Evolutionary conservation across 1,140 invertebrate species (phyloP).

Genomic region (Drosophila guanche): DNA sequence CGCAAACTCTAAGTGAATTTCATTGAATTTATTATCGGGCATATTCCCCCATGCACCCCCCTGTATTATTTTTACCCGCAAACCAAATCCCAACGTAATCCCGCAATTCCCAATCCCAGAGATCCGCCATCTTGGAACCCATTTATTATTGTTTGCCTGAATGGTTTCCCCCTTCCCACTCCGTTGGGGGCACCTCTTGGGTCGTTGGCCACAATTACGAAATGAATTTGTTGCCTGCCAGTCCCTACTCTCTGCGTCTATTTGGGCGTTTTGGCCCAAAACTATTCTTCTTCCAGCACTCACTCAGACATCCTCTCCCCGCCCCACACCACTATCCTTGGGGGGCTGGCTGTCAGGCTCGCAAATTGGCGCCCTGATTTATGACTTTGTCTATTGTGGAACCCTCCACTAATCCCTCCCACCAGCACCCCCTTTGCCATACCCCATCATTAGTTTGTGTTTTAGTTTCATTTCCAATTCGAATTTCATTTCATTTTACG

Average conservation of each 20-base stretch:
- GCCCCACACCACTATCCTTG: constrained; percentile 15
- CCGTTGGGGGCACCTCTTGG: constrained; percentile 38
- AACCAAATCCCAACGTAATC: constrained; percentile 10
- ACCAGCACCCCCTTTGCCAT: background rate
- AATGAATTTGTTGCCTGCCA: constrained; percentile 73
- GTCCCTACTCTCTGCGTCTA: constrained; percentile 24
- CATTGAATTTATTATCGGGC: constrained; percentile 83
- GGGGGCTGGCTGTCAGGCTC: constrained; percentile 58
- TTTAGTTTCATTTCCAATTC: constrained; percentile 75
- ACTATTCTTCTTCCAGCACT: constrained; percentile 50
- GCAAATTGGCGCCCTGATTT: constrained; percentile 80
- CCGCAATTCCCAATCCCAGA: constrained; percentile 45
- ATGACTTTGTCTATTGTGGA: constrained; percentile 77
- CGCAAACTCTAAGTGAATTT: constrained; percentile 79
- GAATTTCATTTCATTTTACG: constrained; percentile 76
- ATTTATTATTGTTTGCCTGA: constrained; percentile 78
- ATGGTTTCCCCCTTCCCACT: constrained; percentile 31
- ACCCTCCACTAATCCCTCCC: background rate
- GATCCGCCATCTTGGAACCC: constrained; percentile 58
- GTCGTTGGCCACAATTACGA: constrained; percentile 80
- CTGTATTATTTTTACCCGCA: background rate
- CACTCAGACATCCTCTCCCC: constrained; percentile 12
- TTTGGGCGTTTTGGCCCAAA: constrained; percentile 45
- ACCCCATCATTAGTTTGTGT: constrained; percentile 64
- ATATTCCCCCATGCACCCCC: constrained; percentile 34